Base-by-base conservation (phyloP, 2,113 vertebrate species). In the Oceanites oceanicus region DNA sequence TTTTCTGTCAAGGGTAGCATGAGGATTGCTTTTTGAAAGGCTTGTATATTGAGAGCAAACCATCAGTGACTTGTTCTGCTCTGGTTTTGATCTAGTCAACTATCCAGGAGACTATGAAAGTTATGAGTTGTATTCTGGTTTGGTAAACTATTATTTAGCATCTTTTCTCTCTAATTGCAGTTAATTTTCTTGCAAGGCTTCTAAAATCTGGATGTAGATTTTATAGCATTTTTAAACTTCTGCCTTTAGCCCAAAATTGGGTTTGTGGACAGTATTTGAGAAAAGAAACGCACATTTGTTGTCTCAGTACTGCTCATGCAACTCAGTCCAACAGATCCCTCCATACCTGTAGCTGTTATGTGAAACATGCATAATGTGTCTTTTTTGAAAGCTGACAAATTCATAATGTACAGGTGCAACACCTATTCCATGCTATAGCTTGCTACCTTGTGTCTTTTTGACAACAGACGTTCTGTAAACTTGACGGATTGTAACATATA, bases 341-440 rank as follows among this genome's bases (percentile, higher is more conserved):
- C 66, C 45, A 15, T 40, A 52, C 16, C 55, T 53, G 25, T 38
- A 7, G 29, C 47, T 5, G 1, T 49, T 77, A 21, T 0, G 3
- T 55, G 56, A 58, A 89, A 72, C 17, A 9, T 0, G 1, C 50
- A 5, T 27, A 20, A 29, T 36, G 13, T 34, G 8, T 77, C 45
- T 42, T 25, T 52, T 63, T 38, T 50, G 70, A 56, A 78, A 96
- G 44, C 18, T 55, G 38, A 27, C 21, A 78, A n/a, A 61, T 22
- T 75, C 12, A 4, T 53, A 50, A 67, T 0, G 0, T 16, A 17
- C 11, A 56, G 42, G 15, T 62, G 42, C n/a, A 74, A 27, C 29
- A 74, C 11, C 49, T 55, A 3, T 76, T 56, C 22, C 40, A 3
- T 52, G n/a, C 32, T 62, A 44, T 15, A 10, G 30, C 55, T 59